Evolutionary conservation across 37 sponge, comb jelly and placozoan species (phyloP).

Genomic region (Halisarca cf. caerulea): DNA sequence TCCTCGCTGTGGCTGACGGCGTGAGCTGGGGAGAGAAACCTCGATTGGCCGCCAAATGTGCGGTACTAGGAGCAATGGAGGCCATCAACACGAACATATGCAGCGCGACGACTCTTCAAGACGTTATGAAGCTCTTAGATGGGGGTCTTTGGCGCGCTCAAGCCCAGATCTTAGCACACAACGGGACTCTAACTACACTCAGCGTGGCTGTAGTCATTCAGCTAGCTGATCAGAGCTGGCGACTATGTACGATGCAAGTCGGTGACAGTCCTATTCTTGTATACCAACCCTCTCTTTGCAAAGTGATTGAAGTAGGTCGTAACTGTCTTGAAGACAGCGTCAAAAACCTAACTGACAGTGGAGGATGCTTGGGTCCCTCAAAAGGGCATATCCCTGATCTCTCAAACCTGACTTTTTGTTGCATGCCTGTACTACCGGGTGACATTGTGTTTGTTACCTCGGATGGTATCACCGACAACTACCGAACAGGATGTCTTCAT

Average conservation of each 20-base stretch:
- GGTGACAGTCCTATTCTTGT: slow-evolving; percentile 87
- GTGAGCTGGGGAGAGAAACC: slow-evolving; percentile 87
- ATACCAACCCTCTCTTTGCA: slow-evolving; percentile 61
- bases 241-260: slow-evolving; percentile 62
- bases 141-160: slow-evolving; percentile 58
- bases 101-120: slow-evolving; percentile 35
- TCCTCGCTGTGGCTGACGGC: slow-evolving; percentile 89
- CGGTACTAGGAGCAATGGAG: slow-evolving; percentile 69
- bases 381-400: slow-evolving; percentile 77
- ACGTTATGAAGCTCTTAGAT: neutral
- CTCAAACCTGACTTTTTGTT: slow-evolving; percentile 63
- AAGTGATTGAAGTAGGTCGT: slow-evolving; percentile 55
- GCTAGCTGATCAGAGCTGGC: slow-evolving; percentile 52
- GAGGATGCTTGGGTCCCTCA: slow-evolving; percentile 80
- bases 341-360: slow-evolving; percentile 55
- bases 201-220: slow-evolving; percentile 73
- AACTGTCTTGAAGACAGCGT: slow-evolving; percentile 46
- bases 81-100: slow-evolving; percentile 30
- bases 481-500: slow-evolving; percentile 48
- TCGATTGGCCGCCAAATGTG: slow-evolving; percentile 85
- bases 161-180: slow-evolving; percentile 62
- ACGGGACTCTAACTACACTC: slow-evolving; percentile 87
- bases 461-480: slow-evolving; percentile 89
- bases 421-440: slow-evolving; percentile 45
- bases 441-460: slow-evolving; percentile 75